phyloP scores from a whole-genome alignment of 2,797 vertebrate genomes.

The Acanthis flammea region DNA sequence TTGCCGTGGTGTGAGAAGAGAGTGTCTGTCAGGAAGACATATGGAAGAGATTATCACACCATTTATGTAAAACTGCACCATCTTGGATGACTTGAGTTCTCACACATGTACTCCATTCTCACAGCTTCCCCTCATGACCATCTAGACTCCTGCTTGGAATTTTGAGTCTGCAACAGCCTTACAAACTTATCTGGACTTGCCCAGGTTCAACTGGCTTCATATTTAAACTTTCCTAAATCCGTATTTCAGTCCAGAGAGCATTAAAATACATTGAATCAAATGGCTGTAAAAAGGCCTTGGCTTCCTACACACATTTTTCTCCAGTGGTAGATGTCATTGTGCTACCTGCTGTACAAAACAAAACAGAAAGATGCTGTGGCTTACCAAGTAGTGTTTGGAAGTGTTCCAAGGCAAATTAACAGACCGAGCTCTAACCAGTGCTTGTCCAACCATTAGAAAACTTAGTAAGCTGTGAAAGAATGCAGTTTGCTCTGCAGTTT shows the following conservation, averaged over 20 bases:
- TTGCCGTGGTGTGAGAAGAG: not conserved
- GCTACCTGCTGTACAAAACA: slow-evolving; percentile 12
- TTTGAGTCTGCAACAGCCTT: not conserved
- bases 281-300: not conserved
- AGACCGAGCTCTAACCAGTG: slow-evolving; percentile 11
- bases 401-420: slow-evolving; percentile 18
- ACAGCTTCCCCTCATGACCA: not conserved
- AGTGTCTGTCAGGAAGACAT: not conserved
- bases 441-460: slow-evolving; percentile 7
- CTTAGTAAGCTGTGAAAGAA: slow-evolving; percentile 13
- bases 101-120: not conserved
- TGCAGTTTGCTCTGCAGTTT: slow-evolving; percentile 12
- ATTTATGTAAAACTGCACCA: not conserved
- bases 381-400: slow-evolving; percentile 34
- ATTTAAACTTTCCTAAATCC: not conserved
- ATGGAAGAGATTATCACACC: not conserved
- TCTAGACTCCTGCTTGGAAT: not conserved
- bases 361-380: not conserved
- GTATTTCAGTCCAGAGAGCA: not conserved
- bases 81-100: not conserved
- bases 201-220: not conserved
- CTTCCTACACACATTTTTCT: not conserved
- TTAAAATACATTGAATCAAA: not conserved
- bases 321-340: not conserved
- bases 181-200: not conserved